Evolutionary conservation across 2,888 invertebrate species (phyloP), one percentile per base, ranked within the genome.

Genomic region (Pterobdella sp.): DNA sequence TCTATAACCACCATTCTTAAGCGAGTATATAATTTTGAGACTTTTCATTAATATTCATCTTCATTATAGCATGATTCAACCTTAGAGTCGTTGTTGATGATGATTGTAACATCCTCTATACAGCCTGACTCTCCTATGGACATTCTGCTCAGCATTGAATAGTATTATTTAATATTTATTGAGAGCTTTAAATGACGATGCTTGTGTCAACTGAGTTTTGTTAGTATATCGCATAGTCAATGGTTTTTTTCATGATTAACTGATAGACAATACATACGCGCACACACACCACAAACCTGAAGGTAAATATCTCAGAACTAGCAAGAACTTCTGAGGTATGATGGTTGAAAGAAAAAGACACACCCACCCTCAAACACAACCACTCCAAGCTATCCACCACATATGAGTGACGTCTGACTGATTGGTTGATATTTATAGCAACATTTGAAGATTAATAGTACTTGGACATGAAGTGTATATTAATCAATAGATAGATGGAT

Each of bases 61-160:
- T 49, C 14, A 49, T 49, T 10, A 18, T 14, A 49, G 14, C 29
- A 36, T 37, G 26, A 52, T 7, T 26, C 18, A 18, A 60, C 71
- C 63, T 63, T 71, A 7, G 71, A 29, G 22, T 71, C 71, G n/a
- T 34, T 34, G 52, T 71, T 71, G 35, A 71, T 63, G 34, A 63
- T 35, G 29, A 71, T 71, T 10, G 31, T 26, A 7, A 71, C 63
- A 52, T 71, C 71, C n/a, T 60, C 63, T 7, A 71, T 63, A 22
- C 4, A 18, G 4, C 71, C 71, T 42, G 14, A 2, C 22, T 56
- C 56, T n/a, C 42, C 31, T 10, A 67, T 34, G 4, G 34, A 10
- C 31, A 67, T 10, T 34, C 67, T 36, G 22, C 32, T 29, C 31
- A 37, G 31, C 22, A 34, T 37, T 26, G 18, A n/a, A n/a, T n/a